Evolutionary conservation across 1,140 invertebrate genomes (phyloP).

Genomic region (Argopecten irradians): DNA sequence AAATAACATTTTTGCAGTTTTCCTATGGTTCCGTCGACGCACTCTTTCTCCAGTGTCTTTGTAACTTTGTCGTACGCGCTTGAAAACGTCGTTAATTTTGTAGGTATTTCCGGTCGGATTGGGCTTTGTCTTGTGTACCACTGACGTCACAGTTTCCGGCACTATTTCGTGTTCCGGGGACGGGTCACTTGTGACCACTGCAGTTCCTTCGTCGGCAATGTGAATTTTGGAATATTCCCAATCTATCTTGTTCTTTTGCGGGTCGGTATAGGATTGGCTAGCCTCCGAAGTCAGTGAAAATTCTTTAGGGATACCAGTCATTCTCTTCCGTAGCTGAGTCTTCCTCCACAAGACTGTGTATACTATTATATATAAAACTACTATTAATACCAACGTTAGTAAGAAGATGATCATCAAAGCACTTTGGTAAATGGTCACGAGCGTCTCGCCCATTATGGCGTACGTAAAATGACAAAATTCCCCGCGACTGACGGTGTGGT

Average conservation of each 20-base stretch:
- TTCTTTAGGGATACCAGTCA: background rate
- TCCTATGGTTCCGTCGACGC: slow-evolving; percentile 47
- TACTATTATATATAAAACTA: slow-evolving; percentile 62
- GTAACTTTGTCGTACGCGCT: background rate
- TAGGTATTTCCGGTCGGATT: background rate
- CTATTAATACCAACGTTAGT: slow-evolving; percentile 55
- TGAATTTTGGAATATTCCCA: background rate
- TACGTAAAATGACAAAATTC: slow-evolving; percentile 67
- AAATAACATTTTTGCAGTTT: slow-evolving; percentile 69
- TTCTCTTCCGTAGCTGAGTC: slow-evolving; percentile 50
- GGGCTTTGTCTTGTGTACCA: background rate
- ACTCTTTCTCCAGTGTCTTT: slow-evolving; percentile 31
- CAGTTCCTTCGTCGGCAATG: slow-evolving; percentile 12
- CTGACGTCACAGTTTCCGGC: background rate
- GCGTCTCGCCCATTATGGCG: slow-evolving; percentile 51
- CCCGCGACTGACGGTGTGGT: slow-evolving; percentile 37
- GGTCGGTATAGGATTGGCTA: background rate
- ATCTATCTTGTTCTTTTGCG: background rate
- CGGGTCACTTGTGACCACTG: background rate
- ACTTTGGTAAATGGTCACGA: slow-evolving; percentile 57
- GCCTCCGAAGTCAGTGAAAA: slow-evolving; percentile 29
- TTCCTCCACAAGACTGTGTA: slow-evolving; percentile 63
- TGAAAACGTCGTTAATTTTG: background rate
- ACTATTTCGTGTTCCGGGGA: background rate
- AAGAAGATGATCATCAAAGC: slow-evolving; percentile 57